phyloP scores from a whole-genome alignment of 1,140 invertebrate species.

The Tenebrio molitor region DNA sequence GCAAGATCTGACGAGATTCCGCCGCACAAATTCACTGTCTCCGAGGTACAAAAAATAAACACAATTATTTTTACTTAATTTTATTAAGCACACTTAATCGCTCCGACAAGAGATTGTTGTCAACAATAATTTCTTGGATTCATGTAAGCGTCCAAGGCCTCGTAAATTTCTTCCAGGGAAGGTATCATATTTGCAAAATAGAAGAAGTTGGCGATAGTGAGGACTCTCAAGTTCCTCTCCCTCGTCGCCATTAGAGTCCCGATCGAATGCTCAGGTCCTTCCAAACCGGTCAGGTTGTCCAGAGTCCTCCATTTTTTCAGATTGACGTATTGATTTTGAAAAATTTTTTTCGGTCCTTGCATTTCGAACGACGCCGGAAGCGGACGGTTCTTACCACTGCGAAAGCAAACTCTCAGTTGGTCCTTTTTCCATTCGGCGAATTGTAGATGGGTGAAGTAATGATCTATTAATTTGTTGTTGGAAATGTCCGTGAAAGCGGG shows the following conservation, averaged over 20 bases:
- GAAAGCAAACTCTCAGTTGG: slow-evolving; percentile 3
- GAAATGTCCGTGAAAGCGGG: slow-evolving; percentile 11
- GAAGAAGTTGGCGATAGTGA: slow-evolving; percentile 21
- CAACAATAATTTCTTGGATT: slow-evolving; percentile 9
- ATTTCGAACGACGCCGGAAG: slow-evolving; percentile 3
- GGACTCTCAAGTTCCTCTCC: slow-evolving; percentile 21
- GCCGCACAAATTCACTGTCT: no score
- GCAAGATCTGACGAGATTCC: neutral
- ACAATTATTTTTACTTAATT: no score
- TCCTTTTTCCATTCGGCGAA: neutral
- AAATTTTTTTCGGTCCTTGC: slow-evolving; percentile 13
- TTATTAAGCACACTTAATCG: neutral
- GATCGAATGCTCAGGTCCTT: slow-evolving; percentile 1
- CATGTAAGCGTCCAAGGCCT: slow-evolving; percentile 28
- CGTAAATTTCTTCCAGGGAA: slow-evolving; percentile 16
- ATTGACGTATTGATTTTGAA: slow-evolving; percentile 9
- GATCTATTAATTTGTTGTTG: slow-evolving; percentile 5
- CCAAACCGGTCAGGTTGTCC: slow-evolving; percentile 1
- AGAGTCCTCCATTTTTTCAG: slow-evolving; percentile 16
- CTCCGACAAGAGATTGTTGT: no score
- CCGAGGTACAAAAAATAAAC: no score
- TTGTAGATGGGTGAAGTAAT: slow-evolving; percentile 5
- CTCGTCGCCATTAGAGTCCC: neutral
- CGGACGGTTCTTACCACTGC: neutral
- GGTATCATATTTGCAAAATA: slow-evolving; percentile 10